Evolutionary conservation across 2,888 invertebrate species (phyloP), one percentile per base, ranked within the genome.

Genomic region (Epinotia brunnichana): DNA sequence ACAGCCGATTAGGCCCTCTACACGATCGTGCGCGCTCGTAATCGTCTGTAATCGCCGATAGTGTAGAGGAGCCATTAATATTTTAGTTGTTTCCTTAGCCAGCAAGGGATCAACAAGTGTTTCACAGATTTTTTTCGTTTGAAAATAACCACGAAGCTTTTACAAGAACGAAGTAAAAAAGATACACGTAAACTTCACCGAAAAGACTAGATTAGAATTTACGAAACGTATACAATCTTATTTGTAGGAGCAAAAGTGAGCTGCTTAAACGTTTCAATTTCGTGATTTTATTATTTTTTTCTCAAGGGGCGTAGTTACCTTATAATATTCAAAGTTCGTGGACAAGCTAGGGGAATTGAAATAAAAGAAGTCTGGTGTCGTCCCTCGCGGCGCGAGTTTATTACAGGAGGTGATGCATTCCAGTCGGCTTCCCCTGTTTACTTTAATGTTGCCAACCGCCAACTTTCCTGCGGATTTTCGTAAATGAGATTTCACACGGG

Each of bases 341-440:
- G 84, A 86, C 81, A 82, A 83, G 80, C 81, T 80, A 79, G 80
- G 82, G 83, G 82, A 85, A 89, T 89, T 88, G 88, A 89, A 90
- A 86, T 86, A 86, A 88, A 89, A 86, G 83, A 84, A 83, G 80
- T 80, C 76, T 80, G 78, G 81, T 80, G 80, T 80, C 80, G 79
- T 82, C 81, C 80, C 77, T 74, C 72, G 76, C 77, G 77, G 75
- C 74, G 76, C 77, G 77, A 81, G 84, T 89, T 87, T 89, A 87
- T 87, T 87, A 85, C 81, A 75, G 77, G 76, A 83, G 83, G 83
- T 88, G 85, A 86, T 85, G 85, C 83, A 87, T 83, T 80, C 81
- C 77, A 77, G 74, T 76, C 75, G 78, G 80, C 79, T 83, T 82
- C 78, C 80, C 80, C 82, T 83, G 83, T 84, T 85, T 83, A 83